A percentile compares a stretch with the other conserved stretches of the same genome.
Conservation (phyloP, 2,888 invertebrate genomes). For the Leptogaster cylindrica region DNA sequence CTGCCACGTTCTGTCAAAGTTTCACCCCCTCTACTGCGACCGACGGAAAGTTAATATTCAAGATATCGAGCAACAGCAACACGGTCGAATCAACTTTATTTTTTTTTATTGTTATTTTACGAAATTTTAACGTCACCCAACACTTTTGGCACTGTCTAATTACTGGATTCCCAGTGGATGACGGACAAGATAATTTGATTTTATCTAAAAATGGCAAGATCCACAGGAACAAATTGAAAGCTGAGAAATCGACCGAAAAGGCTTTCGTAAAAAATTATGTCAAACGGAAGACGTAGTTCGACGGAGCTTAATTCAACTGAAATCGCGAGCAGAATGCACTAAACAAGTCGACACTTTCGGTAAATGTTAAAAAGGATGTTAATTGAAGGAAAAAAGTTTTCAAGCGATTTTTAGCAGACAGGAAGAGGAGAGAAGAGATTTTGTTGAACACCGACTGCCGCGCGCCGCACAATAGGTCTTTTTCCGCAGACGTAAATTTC, state of each 20-base stretch:
- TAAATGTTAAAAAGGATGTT: neutral
- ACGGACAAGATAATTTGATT: neutral
- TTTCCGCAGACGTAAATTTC: conserved; percentile 41
- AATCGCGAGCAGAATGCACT: conserved; percentile 7
- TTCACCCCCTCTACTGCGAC: conserved; percentile 14
- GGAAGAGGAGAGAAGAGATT: conserved; percentile 29
- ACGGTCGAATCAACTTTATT: neutral
- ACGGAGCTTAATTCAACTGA: conserved; percentile 4
- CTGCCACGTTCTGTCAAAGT: conserved; percentile 44
- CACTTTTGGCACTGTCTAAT: neutral
- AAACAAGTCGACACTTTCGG: neutral
- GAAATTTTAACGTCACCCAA: conserved; percentile 12
- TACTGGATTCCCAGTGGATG: neutral
- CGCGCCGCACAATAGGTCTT: conserved; percentile 34
- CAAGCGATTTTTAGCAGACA: conserved; percentile 17
- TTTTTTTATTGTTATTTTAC: conserved; percentile 2
- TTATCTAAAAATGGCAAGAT: neutral
- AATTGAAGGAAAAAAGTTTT: conserved; percentile 5
- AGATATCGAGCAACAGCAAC: conserved; percentile 31
- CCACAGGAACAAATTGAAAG: neutral
- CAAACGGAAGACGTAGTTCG: neutral
- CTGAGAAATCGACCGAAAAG: neutral
- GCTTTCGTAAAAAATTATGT: neutral
- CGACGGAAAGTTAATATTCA: conserved; percentile 33
- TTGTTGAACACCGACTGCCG: conserved; percentile 28